phyloP scores from a whole-genome alignment of 2,888 invertebrate genomes.

The Nasonia oneida region DNA sequence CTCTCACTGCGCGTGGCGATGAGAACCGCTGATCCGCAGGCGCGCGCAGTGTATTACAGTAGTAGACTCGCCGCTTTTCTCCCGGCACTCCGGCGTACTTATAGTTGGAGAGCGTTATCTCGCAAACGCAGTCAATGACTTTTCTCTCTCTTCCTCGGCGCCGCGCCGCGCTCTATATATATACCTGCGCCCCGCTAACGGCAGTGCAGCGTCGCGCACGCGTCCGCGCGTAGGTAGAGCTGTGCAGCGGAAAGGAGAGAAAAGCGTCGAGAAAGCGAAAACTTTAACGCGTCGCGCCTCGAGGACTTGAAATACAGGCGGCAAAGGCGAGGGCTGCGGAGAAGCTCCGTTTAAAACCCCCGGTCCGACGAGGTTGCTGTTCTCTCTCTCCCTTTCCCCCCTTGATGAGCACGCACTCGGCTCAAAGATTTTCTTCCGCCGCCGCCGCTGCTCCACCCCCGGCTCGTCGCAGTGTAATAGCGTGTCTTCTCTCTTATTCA shows the following conservation, averaged over 20 bases:
- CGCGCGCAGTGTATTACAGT: conserved; percentile 19
- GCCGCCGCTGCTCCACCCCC: neutral
- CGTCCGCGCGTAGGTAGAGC: neutral
- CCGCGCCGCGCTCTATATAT: neutral
- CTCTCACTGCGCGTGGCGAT: neutral
- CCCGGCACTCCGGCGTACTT: neutral
- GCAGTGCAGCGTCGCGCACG: neutral
- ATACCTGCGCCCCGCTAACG: neutral
- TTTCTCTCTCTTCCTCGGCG: neutral
- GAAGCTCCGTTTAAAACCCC: conserved; percentile 27
- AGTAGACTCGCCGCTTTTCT: neutral
- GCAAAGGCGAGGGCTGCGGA: neutral
- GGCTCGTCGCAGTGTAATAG: neutral
- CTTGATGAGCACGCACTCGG: conserved; percentile 23
- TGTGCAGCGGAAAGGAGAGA: conserved; percentile 25
- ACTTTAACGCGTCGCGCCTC: conserved; percentile 38
- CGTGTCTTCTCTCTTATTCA: conserved; percentile 48
- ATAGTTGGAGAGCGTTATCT: conserved; percentile 46
- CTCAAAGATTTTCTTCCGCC: conserved; percentile 42
- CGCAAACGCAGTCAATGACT: conserved; percentile 59
- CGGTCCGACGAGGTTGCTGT: neutral
- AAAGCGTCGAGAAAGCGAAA: conserved; percentile 54
- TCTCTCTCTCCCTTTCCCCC: neutral
- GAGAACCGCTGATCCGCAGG: conserved; percentile 15
- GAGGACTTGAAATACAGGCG: conserved; percentile 21